Conservation (phyloP, 2,113 vertebrate species). For the Pelobates fuscus region DNA sequence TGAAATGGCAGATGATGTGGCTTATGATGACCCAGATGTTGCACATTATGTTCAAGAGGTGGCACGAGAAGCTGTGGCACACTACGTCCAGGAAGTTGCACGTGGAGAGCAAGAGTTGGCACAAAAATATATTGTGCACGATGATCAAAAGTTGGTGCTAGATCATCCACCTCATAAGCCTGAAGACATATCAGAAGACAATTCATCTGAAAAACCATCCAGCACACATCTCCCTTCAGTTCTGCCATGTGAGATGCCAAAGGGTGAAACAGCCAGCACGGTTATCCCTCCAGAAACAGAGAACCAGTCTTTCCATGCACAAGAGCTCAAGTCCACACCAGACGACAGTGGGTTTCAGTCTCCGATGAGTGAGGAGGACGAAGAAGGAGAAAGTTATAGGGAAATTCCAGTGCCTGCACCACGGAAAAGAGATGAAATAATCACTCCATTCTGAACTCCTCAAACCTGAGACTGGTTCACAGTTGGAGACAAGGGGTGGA, state of each 20-base stretch:
- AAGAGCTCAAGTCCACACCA: background rate
- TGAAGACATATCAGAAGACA: background rate
- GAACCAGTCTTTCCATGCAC: constrained; percentile 32
- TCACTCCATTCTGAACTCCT: constrained; percentile 29
- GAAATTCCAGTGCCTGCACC: constrained; percentile 35
- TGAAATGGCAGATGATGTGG: background rate
- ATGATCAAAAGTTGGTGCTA: too few relatives aligned
- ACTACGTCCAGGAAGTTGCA: background rate
- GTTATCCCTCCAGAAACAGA: constrained; percentile 1
- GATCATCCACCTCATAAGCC: too few relatives aligned
- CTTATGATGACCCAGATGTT: background rate
- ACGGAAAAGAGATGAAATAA: constrained; percentile 26
- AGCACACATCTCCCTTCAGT: background rate
- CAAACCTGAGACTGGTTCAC: background rate
- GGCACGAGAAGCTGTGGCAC: background rate
- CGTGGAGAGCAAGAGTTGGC: background rate
- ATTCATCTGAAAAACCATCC: background rate
- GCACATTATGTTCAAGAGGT: background rate
- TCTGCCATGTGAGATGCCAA: background rate
- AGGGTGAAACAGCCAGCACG: background rate
- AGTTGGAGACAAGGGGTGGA: background rate
- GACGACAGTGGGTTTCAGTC: constrained; percentile 61
- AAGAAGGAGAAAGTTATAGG: constrained; percentile 43
- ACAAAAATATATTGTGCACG: background rate
- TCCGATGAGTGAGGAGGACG: constrained; percentile 40